Conservation (phyloP, 2,888 invertebrate species). For the Timema cristinae region DNA sequence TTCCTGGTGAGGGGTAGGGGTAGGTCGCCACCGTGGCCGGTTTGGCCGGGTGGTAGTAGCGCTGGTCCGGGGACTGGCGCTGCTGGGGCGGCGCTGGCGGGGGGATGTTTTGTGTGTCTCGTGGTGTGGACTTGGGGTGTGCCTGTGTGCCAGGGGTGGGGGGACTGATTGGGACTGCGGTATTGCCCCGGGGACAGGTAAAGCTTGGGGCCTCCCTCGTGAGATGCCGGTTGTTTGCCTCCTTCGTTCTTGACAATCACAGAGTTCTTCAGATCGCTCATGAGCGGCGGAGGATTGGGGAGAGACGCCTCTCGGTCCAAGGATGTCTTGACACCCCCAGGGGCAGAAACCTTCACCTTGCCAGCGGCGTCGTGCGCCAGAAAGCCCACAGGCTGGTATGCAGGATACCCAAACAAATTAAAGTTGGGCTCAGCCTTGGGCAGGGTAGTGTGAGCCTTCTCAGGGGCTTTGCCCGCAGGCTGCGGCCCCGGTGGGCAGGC, state of each 20-base stretch:
- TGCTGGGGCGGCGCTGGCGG: conserved; percentile 24
- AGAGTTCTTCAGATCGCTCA: conserved; percentile 65
- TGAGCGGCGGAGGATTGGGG: conserved; percentile 63
- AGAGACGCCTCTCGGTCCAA: conserved; percentile 42
- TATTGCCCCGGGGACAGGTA: conserved; percentile 44
- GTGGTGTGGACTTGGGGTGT: conserved; percentile 29
- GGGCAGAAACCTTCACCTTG: conserved; percentile 51
- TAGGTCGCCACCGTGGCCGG: conserved; percentile 40
- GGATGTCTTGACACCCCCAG: conserved; percentile 26
- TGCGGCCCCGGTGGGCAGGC: conserved; percentile 45
- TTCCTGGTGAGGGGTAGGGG: conserved; percentile 47
- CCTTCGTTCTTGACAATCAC: conserved; percentile 77
- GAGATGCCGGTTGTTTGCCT: conserved; percentile 47
- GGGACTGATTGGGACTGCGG: conserved; percentile 44
- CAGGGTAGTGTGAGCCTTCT: conserved; percentile 39
- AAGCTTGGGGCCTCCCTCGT: conserved; percentile 51
- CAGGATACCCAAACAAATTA: conserved; percentile 61
- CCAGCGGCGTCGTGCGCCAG: conserved; percentile 55
- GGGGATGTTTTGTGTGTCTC: conserved; percentile 41
- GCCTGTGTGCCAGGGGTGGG: conserved; percentile 46
- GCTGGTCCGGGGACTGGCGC: conserved; percentile 28
- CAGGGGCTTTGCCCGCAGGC: conserved; percentile 39
- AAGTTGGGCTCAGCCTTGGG: conserved; percentile 68
- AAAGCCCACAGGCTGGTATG: conserved; percentile 45
- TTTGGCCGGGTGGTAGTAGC: conserved; percentile 29